These are phyloP conservation scores for Lordiphosa stackelbergi DNA, from an alignment of 1,140 invertebrate genomes.

Conservation along the genomic window DNA sequence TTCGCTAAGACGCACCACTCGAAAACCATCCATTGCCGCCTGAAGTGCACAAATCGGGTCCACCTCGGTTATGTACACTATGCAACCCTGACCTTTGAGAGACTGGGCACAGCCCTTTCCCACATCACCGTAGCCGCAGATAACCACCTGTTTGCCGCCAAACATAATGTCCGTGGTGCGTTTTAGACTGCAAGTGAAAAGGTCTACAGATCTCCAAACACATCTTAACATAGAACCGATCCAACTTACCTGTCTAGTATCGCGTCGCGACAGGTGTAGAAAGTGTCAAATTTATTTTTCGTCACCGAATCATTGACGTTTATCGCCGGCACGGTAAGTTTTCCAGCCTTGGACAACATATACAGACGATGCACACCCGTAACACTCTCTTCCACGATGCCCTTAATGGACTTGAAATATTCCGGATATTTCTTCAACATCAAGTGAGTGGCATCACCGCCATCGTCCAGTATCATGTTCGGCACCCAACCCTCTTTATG, in stretches of 20 bases:
- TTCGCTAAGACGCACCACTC: slow-evolving; percentile 95
- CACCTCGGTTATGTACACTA: slow-evolving; percentile 97
- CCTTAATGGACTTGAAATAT: slow-evolving; percentile 96
- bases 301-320: slow-evolving; percentile 99
- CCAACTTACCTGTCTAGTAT: slow-evolving; percentile 61
- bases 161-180: slow-evolving; percentile 98
- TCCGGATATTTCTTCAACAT: slow-evolving; percentile 97
- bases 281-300: slow-evolving; percentile 98
- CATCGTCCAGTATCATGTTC: slow-evolving; percentile 98
- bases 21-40: slow-evolving; percentile 98
- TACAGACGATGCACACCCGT: slow-evolving; percentile 98
- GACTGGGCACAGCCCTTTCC: slow-evolving; percentile 98
- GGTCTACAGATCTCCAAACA: neutral
- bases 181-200: slow-evolving; percentile 81
- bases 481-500: slow-evolving; percentile 90
- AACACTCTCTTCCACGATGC: slow-evolving; percentile 98
- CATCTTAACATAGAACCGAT: neutral
- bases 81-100: slow-evolving; percentile 94
- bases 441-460: slow-evolving; percentile 96
- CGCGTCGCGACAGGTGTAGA: slow-evolving; percentile 64
- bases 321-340: slow-evolving; percentile 97
- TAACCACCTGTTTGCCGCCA: slow-evolving; percentile 97
- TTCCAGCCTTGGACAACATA: slow-evolving; percentile 94
- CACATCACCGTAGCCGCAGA: slow-evolving; percentile 99
- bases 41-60: slow-evolving; percentile 98